Evolutionary conservation across 2,888 invertebrate species (phyloP).

Genomic region (Marasmarcha lunaedactyla): DNA sequence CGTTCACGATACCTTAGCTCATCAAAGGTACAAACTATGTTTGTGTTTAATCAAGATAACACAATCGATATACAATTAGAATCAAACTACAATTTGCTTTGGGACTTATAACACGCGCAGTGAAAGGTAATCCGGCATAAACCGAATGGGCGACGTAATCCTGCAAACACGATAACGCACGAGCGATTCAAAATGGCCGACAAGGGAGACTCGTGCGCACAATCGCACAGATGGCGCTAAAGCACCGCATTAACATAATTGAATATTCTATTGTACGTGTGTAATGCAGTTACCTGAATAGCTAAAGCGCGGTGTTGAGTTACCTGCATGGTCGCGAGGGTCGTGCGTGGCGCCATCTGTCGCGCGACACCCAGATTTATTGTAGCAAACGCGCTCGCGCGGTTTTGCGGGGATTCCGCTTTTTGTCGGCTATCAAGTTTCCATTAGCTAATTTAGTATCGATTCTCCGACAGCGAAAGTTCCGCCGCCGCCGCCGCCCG

Average conservation of each 20-base stretch:
- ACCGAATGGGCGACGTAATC: conserved; percentile 36
- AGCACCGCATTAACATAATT: conserved; percentile 44
- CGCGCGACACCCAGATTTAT: conserved; percentile 53
- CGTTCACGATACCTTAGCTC: neutral
- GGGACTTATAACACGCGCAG: neutral
- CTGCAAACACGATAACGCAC: conserved; percentile 20
- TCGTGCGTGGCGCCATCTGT: conserved; percentile 44
- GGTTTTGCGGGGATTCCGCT: conserved; percentile 48
- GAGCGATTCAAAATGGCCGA: conserved; percentile 29
- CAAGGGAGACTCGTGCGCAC: conserved; percentile 24
- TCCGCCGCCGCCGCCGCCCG: conserved; percentile 8
- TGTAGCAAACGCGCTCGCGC: conserved; percentile 52
- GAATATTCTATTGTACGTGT: conserved; percentile 53
- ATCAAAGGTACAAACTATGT: neutral
- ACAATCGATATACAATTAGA: conserved; percentile 12
- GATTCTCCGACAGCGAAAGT: conserved; percentile 44
- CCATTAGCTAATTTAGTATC: conserved; percentile 68
- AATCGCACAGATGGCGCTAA: conserved; percentile 32
- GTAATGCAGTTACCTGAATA: conserved; percentile 45
- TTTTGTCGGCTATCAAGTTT: conserved; percentile 66
- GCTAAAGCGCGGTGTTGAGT: conserved; percentile 39
- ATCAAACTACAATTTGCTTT: conserved; percentile 19
- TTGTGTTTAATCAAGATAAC: neutral
- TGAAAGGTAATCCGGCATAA: conserved; percentile 6
- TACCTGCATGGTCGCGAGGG: conserved; percentile 41